A percentile compares a stretch with the other conserved stretches of the same genome.
phyloP scores from a whole-genome alignment of 2,113 vertebrate species.

The Oceanodroma tethys region DNA sequence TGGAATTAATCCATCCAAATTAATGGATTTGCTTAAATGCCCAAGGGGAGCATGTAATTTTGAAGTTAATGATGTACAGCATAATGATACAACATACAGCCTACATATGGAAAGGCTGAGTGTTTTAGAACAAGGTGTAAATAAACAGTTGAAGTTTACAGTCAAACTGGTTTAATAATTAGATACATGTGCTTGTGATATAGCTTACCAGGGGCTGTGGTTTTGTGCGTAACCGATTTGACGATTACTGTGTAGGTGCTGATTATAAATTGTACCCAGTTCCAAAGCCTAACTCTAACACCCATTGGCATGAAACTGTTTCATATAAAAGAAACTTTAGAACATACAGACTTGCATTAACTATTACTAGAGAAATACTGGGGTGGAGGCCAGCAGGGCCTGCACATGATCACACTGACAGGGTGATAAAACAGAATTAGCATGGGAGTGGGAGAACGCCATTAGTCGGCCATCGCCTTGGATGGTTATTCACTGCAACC shows the following conservation, averaged over 20 bases:
- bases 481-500: background rate
- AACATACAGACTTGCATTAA: background rate
- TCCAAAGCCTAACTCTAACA: background rate
- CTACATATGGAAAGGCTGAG: background rate
- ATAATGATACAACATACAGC: background rate
- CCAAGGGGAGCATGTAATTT: background rate
- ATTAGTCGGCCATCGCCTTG: accelerated
- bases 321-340: background rate
- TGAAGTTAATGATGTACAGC: background rate
- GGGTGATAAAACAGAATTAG: background rate
- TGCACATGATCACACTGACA: too few species aligned
- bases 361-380: background rate
- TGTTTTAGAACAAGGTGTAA: background rate
- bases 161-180: background rate
- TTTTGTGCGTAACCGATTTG: background rate
- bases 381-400: background rate
- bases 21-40: background rate
- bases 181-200: background rate
- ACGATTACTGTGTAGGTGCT: background rate
- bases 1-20: too few species aligned
- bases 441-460: background rate
- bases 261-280: background rate
- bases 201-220: background rate
- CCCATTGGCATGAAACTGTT: background rate
- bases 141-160: background rate